These are phyloP conservation scores for Pissodes strobi DNA, from an alignment of 1,140 invertebrate genomes.

Conservation along the genomic window DNA sequence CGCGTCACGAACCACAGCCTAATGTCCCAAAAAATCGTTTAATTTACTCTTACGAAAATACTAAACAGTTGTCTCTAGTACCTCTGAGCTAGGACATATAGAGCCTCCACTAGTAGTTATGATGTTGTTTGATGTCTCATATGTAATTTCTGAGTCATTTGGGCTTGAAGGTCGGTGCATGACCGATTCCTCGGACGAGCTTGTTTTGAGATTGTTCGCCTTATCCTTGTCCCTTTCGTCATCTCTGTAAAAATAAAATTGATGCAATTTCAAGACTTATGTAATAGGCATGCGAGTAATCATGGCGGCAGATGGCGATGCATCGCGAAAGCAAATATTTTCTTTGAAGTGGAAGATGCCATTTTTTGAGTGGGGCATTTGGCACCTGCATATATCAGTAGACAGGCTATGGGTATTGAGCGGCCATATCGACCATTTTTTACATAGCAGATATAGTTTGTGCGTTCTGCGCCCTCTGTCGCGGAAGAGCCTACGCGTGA, in stretches of 20 bases:
- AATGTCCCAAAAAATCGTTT: slow-evolving; percentile 27
- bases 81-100: slow-evolving; percentile 46
- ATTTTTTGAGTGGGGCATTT: too few relatives aligned
- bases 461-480: too few relatives aligned
- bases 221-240: slow-evolving; percentile 66
- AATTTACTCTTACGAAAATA: slow-evolving; percentile 20
- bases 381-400: too few relatives aligned
- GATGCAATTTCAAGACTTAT: too few relatives aligned
- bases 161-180: slow-evolving; percentile 64
- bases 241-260: slow-evolving; percentile 58
- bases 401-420: too few relatives aligned
- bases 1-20: slow-evolving; percentile 18
- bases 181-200: slow-evolving; percentile 67
- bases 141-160: slow-evolving; percentile 57
- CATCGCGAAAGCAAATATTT: too few relatives aligned
- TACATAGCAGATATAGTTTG: too few relatives aligned
- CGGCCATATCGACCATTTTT: too few relatives aligned
- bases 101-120: slow-evolving; percentile 12
- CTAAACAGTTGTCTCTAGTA: slow-evolving; percentile 57
- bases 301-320: too few relatives aligned
- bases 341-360: too few relatives aligned
- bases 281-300: too few relatives aligned
- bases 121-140: slow-evolving; percentile 1
- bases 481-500: too few relatives aligned
- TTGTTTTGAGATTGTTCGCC: slow-evolving; percentile 62